Base-by-base conservation (phyloP, 2,797 vertebrate genomes). In the Parotocinclus haroldoi region DNA sequence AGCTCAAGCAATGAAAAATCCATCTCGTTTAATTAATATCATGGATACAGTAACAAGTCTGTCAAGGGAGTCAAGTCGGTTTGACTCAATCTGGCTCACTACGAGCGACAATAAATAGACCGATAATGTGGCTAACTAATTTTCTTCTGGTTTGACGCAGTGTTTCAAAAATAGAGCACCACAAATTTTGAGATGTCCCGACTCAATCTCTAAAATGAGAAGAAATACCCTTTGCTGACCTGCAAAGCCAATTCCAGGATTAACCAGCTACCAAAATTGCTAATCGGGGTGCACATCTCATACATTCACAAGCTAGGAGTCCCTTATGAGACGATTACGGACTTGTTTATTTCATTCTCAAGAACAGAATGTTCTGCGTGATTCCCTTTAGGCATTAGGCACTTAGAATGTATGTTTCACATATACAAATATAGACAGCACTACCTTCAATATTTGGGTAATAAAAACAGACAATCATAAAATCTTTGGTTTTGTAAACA, bases 401-500 rank as follows among this genome's bases (percentile, higher is more conserved):
- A 98, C 96, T 98, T 97, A 71, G 77, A 91, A 94, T 91, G 90
- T 86, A 81, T 27, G 17, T 85, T 86, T 90, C 87, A 90, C 88
- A 86, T 92, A 86, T 92, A 95, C 91, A 96, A 92, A 94, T 88
- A 93, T 86, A 92, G 83, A 92, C 83, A 90, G 85, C 79, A 86
- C 91, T 79, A 84, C 86, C 65, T 74, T 82, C 78, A 89, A 88
- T 27, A 91, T 89, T 83, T 69, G 81, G 87, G 85, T 87, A 88
- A 89, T 85, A 83, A 83, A 82, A 87, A 76, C 58, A 86, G 68
- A 76, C 50, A 73, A 73, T 82, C 81, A 73, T 59, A 77, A 92
- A 89, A 92, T 96, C 94, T 98, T 98, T 98, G 96, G 95, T 97
- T 71, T 91, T 94, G 92, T 89, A 91, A 95, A 93, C 88, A 69